Evolutionary conservation across 2,797 vertebrate species (phyloP).

Genomic region (Brotula barbata): DNA sequence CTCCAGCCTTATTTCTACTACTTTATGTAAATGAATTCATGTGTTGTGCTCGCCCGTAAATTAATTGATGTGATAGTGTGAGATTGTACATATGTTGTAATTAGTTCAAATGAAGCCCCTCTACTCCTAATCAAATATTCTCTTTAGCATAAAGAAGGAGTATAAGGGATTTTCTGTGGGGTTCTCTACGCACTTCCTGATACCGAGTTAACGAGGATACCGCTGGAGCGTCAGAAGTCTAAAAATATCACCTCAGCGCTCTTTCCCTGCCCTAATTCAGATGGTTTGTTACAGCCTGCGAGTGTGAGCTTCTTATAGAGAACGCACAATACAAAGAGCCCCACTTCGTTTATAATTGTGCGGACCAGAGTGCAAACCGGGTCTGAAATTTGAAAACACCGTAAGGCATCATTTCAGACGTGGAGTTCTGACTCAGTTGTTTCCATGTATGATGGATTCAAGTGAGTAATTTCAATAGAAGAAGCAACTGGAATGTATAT

Average conservation of each 20-base stretch:
- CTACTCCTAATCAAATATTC: slow-evolving; percentile 38
- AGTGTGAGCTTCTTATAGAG: not conserved
- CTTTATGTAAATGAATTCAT: not conserved
- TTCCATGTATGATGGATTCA: no score
- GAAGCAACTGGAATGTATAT: no score
- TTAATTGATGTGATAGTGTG: slow-evolving; percentile 7
- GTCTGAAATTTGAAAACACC: no score
- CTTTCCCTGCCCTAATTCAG: slow-evolving; percentile 11
- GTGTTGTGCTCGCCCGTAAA: not conserved
- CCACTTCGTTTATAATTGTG: not conserved
- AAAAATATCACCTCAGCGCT: slow-evolving; percentile 15
- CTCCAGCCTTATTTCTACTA: slow-evolving; percentile 10
- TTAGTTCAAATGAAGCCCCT: slow-evolving; percentile 16
- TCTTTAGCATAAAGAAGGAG: slow-evolving; percentile 18
- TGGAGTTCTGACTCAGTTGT: no score
- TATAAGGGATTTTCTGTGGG: slow-evolving; percentile 20
- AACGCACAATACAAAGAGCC: not conserved
- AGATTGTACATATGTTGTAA: slow-evolving; percentile 17
- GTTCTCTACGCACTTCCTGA: slow-evolving; percentile 13
- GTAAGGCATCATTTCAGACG: no score
- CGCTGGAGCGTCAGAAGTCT: slow-evolving; percentile 7
- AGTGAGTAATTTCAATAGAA: no score
- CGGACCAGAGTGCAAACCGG: no score
- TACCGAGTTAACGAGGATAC: slow-evolving; percentile 19
- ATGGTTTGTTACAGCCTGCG: not conserved